Conservation (phyloP, 2,113 vertebrate genomes). For the Larimichthys polyactis region DNA sequence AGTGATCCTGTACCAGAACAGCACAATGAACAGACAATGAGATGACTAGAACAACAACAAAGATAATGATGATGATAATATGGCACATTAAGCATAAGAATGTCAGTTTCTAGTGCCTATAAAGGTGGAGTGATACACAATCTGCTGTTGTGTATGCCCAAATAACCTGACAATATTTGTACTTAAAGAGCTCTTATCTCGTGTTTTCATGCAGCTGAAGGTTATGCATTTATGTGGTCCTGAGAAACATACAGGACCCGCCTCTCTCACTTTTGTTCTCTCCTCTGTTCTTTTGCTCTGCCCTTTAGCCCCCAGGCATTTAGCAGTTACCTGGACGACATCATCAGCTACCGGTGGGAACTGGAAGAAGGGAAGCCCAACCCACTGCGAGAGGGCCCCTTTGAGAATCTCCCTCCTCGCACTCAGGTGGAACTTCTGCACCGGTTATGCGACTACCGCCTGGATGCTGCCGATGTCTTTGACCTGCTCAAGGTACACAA, state of each 20-base stretch:
- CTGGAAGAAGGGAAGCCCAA: constrained; percentile 97
- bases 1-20: too few relatives aligned
- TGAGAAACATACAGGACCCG: neutral
- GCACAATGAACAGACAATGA: neutral
- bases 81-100: neutral
- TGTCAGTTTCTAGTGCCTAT: neutral
- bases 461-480: constrained; percentile 97
- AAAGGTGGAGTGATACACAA: too few relatives aligned
- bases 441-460: constrained; percentile 95
- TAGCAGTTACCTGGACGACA: constrained; percentile 96
- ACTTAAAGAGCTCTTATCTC: neutral
- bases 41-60: neutral
- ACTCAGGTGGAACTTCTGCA: constrained; percentile 95
- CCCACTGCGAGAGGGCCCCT: constrained; percentile 88
- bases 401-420: constrained; percentile 90
- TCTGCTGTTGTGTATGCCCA: neutral
- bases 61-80: neutral
- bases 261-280: neutral
- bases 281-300: neutral
- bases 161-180: neutral
- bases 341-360: constrained; percentile 98
- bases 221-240: neutral
- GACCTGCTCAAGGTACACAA: constrained; percentile 94
- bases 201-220: neutral
- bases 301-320: constrained; percentile 89